A percentile compares a stretch with the other conserved stretches of the same genome.
Evolutionary conservation across 1,140 invertebrate species (phyloP).

Genomic region (Rhopalosiphum padi): DNA sequence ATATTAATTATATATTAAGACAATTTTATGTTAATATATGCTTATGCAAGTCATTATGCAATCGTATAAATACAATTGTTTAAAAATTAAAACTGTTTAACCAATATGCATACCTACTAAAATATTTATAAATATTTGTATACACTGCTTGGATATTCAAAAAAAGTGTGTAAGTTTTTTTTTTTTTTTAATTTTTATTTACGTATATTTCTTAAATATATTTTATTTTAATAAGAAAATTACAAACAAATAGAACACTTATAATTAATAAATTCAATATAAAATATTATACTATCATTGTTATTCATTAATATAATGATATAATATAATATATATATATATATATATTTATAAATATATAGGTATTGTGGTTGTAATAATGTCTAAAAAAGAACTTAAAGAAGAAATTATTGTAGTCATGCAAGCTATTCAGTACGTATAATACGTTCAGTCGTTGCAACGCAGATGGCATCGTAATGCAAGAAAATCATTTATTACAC

Average conservation of each 20-base stretch:
- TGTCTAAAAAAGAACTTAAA: not conserved
- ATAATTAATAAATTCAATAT: not conserved
- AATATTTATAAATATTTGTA: too few relatives aligned
- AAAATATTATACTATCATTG: not conserved
- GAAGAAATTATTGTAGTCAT: not conserved
- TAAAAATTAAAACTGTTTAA: too few relatives aligned
- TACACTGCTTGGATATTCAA: too few relatives aligned
- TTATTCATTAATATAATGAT: not conserved
- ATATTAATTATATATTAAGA: too few relatives aligned
- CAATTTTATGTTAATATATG: too few relatives aligned
- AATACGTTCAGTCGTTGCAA: not conserved
- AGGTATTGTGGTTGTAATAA: not conserved
- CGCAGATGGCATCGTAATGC: not conserved
- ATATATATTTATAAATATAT: too few relatives aligned
- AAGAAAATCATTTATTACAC: slow-evolving; percentile 29
- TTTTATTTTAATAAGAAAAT: not conserved
- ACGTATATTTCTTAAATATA: too few relatives aligned
- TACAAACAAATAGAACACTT: not conserved
- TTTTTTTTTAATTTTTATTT: not conserved
- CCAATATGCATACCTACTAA: too few relatives aligned
- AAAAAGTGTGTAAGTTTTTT: too few relatives aligned
- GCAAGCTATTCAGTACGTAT: not conserved
- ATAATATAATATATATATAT: not conserved
- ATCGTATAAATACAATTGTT: too few relatives aligned
- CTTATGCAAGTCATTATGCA: too few relatives aligned